Conservation (phyloP, 2,888 invertebrate genomes). For the Thereva unica region DNA sequence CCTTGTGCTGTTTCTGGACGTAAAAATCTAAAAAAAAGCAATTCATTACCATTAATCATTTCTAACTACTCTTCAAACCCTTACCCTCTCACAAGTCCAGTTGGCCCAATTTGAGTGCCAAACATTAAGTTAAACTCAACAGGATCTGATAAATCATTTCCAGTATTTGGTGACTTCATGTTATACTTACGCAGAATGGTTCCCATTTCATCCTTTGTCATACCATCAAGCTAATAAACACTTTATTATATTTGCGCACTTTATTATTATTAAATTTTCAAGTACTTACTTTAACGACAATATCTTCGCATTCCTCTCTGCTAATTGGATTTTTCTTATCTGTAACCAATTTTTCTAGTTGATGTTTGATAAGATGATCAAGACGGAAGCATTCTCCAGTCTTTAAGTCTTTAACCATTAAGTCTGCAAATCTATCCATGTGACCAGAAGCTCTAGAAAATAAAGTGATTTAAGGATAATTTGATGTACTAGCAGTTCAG, state of each 20-base stretch:
- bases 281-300: conserved; percentile 65
- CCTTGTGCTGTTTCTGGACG: conserved; percentile 99
- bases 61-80: conserved; percentile 46
- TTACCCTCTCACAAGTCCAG: conserved; percentile 88
- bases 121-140: conserved; percentile 99
- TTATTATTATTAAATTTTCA: too few relatives aligned
- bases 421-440: conserved; percentile 97
- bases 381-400: conserved; percentile 97
- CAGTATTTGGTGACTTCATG: conserved; percentile 94
- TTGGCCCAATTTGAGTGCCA: conserved; percentile 95
- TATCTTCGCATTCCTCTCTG: conserved; percentile 69
- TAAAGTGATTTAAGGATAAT: too few relatives aligned
- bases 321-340: conserved; percentile 58
- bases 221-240: conserved; percentile 74
- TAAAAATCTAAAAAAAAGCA: conserved; percentile 66
- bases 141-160: conserved; percentile 92
- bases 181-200: conserved; percentile 80
- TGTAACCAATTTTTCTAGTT: conserved; percentile 80
- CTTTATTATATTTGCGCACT: conserved; percentile 6
- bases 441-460: conserved; percentile 87
- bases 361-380: conserved; percentile 96
- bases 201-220: conserved; percentile 88
- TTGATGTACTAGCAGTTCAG: too few relatives aligned
- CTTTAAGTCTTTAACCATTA: conserved; percentile 97
- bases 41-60: not conserved